A percentile compares a stretch with the other conserved stretches of the same genome.
Evolutionary conservation across 2,888 invertebrate genomes (phyloP).

Genomic region (Tolmerus cingulatus): DNA sequence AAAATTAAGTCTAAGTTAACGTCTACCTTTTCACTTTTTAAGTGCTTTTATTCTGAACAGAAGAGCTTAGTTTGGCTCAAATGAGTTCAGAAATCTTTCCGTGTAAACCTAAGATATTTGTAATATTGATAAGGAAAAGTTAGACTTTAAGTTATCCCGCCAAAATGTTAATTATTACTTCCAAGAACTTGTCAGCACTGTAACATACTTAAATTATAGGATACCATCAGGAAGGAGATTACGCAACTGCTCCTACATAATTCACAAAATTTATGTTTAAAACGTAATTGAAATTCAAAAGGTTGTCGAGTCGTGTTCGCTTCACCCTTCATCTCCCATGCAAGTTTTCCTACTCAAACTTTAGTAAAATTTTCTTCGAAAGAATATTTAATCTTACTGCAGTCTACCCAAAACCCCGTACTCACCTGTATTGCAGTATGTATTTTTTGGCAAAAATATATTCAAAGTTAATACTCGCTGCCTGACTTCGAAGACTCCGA

Average conservation of each 20-base stretch:
- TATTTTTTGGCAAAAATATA: not conserved
- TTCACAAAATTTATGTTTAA: not conserved
- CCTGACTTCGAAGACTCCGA: not conserved
- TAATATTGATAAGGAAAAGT: not conserved
- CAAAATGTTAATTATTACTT: not conserved
- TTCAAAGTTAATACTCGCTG: not conserved
- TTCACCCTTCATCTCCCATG: not conserved
- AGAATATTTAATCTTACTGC: not conserved
- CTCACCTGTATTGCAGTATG: not conserved
- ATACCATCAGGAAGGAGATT: not conserved
- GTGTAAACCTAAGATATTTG: not conserved
- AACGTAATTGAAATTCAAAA: not conserved
- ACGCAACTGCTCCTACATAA: not conserved
- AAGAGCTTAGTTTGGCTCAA: not conserved
- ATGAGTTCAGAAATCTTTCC: not conserved
- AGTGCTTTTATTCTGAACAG: not conserved
- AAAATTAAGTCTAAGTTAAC: too few relatives aligned
- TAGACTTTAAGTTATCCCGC: not conserved
- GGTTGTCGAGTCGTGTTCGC: not conserved
- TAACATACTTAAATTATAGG: not conserved
- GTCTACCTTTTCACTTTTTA: not conserved
- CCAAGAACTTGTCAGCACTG: not conserved
- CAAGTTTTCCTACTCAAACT: not conserved
- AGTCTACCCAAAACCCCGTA: not conserved
- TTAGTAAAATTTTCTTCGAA: not conserved